Evolutionary conservation across 1,140 invertebrate species (phyloP).

Genomic region (Drosophila subobscura): DNA sequence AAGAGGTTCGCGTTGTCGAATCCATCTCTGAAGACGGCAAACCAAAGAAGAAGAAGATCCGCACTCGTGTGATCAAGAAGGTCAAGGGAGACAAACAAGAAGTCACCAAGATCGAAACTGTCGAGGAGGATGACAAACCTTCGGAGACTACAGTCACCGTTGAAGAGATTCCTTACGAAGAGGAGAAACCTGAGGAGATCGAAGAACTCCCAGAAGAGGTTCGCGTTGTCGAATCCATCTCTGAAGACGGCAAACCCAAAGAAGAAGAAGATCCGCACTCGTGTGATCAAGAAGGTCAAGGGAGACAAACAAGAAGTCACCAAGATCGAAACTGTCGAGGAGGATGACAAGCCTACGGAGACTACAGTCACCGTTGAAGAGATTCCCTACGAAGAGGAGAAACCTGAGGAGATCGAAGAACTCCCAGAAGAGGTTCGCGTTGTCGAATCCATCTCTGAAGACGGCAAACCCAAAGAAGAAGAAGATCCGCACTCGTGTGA

Average conservation of each 20-base stretch:
- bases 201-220: slow-evolving; percentile 7
- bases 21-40: slow-evolving; percentile 1
- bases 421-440: slow-evolving; percentile 5
- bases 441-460: slow-evolving; percentile 1
- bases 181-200: slow-evolving; percentile 1
- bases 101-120: slow-evolving; percentile 13
- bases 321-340: slow-evolving; percentile 12
- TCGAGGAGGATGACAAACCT: slow-evolving; percentile 5
- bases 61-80: slow-evolving; percentile 7
- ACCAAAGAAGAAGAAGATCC: too few relatives aligned
- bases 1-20: slow-evolving; percentile 1
- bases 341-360: neutral
- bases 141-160: slow-evolving; percentile 2
- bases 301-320: slow-evolving; percentile 15
- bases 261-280: slow-evolving; percentile 14
- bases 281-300: slow-evolving; percentile 12
- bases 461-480: slow-evolving; percentile 10
- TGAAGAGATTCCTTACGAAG: slow-evolving; percentile 1
- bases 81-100: slow-evolving; percentile 13
- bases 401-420: neutral
- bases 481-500: slow-evolving; percentile 7
- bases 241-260: slow-evolving; percentile 5
- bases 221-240: slow-evolving; percentile 1
- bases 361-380: slow-evolving; percentile 2
- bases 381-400: neutral